A percentile compares a stretch with the other conserved stretches of the same genome.
Evolutionary conservation across 2,113 vertebrate genomes (phyloP).

Genomic region (Columba janthina): DNA sequence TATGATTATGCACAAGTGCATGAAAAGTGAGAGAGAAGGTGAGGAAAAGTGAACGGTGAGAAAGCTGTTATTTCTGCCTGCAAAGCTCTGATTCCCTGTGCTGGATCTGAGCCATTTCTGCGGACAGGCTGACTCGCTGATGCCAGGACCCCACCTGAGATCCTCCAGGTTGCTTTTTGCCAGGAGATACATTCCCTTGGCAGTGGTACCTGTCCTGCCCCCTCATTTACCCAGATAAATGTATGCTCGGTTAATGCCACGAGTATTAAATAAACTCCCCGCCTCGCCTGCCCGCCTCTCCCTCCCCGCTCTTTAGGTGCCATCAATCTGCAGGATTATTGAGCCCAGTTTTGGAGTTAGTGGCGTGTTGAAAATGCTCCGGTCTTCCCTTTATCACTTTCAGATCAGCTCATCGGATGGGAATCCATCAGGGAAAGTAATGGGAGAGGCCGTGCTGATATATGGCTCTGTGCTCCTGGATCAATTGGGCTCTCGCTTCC

Average conservation of each 20-base stretch:
- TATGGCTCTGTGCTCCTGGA: slow-evolving; percentile 13
- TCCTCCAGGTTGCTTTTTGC: neutral
- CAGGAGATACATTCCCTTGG: neutral
- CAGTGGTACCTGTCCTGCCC: neutral
- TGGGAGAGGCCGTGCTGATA: slow-evolving; percentile 31
- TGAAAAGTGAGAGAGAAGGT: neutral
- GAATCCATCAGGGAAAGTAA: slow-evolving; percentile 63
- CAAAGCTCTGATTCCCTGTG: neutral
- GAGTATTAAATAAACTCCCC: slow-evolving; percentile 48
- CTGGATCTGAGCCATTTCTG: neutral
- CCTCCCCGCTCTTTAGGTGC: neutral
- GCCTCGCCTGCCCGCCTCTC: neutral
- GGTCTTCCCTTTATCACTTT: slow-evolving; percentile 62
- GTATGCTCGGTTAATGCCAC: neutral
- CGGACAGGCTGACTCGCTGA: neutral
- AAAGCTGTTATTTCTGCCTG: neutral
- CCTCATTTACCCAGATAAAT: slow-evolving; percentile 33
- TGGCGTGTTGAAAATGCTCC: slow-evolving; percentile 49
- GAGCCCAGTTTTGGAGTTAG: slow-evolving; percentile 49
- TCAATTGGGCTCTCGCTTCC: slow-evolving; percentile 9
- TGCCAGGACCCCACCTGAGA: neutral
- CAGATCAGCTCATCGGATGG: slow-evolving; percentile 43
- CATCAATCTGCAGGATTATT: slow-evolving; percentile 68
- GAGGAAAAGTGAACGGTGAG: neutral
- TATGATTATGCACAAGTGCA: neutral